Evolutionary conservation across 2,888 invertebrate species (phyloP).

Genomic region (Smittia aterrima): DNA sequence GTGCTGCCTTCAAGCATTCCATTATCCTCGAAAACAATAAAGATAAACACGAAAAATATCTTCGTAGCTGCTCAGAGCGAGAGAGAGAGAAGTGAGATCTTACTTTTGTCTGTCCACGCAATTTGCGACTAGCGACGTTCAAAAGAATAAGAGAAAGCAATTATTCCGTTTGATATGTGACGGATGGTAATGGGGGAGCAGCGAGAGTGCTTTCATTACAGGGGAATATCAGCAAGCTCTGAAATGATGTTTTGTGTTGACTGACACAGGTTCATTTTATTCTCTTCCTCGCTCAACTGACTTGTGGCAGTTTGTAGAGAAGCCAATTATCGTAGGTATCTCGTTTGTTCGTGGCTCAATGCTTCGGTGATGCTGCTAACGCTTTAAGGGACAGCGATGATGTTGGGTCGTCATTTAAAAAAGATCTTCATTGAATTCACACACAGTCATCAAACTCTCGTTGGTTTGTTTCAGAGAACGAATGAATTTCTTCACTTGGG

Average conservation of each 20-base stretch:
- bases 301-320: not conserved
- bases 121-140: too few species aligned
- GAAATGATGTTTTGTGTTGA: not conserved
- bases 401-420: too few species aligned
- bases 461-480: not conserved
- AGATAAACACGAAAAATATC: not conserved
- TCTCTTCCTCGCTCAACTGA: not conserved
- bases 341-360: not conserved
- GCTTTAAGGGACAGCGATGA: not conserved
- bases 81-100: too few species aligned
- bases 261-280: not conserved
- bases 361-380: too few species aligned
- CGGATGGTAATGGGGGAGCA: not conserved
- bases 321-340: not conserved
- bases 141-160: not conserved
- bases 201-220: not conserved
- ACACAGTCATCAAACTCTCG: not conserved
- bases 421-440: not conserved
- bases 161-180: slow-evolving; percentile 6
- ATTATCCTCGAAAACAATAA: not conserved
- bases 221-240: not conserved
- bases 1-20: not conserved
- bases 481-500: not conserved
- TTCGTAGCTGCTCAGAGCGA: too few species aligned
- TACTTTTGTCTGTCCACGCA: too few species aligned